These are phyloP conservation scores for Enteromius viviparus DNA, from an alignment of 2,797 vertebrate genomes.

Conservation along the genomic window DNA sequence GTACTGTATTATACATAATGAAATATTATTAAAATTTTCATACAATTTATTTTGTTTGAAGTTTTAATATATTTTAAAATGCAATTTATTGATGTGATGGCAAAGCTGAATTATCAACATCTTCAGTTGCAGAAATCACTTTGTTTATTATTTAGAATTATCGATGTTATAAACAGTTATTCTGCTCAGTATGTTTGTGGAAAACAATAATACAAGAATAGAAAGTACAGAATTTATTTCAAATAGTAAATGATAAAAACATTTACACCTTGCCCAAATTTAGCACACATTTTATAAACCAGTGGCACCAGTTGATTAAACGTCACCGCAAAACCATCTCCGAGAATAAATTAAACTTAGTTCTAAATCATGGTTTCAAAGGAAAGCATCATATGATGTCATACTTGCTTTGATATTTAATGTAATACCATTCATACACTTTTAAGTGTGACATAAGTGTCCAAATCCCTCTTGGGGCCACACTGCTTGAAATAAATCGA, in stretches of 20 bases:
- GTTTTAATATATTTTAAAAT: not conserved
- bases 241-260: not conserved
- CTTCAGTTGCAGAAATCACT: not conserved
- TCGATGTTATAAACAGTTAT: no score
- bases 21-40: not conserved
- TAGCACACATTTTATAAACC: not conserved
- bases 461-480: not conserved
- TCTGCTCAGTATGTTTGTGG: not conserved
- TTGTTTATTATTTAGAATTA: no score
- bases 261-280: not conserved
- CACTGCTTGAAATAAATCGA: slow-evolving; percentile 18
- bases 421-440: slow-evolving; percentile 8
- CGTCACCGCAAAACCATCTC: not conserved
- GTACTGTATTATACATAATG: not conserved
- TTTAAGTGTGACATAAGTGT: slow-evolving; percentile 28
- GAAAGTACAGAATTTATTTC: no score
- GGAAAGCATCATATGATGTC: not conserved
- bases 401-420: slow-evolving; percentile 30
- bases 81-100: not conserved
- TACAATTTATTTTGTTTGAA: not conserved
- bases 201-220: not conserved
- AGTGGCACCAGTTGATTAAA: not conserved
- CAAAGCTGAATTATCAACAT: not conserved
- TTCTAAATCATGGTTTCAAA: no score
- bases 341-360: not conserved